Evolutionary conservation across 2,888 invertebrate genomes (phyloP).

Genomic region (Thelaira solivaga): DNA sequence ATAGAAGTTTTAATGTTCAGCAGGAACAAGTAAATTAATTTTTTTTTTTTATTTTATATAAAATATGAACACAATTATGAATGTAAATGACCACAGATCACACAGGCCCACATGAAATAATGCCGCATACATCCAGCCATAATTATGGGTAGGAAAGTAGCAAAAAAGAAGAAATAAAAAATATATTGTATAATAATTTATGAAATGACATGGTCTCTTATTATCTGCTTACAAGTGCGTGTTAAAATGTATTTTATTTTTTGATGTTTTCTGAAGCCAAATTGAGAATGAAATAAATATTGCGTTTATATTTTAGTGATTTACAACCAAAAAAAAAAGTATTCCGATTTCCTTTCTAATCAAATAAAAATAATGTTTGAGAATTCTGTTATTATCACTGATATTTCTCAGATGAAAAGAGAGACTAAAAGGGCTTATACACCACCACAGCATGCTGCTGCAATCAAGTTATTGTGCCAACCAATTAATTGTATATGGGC

Average conservation of each 20-base stretch:
- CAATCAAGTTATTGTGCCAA: too few relatives aligned
- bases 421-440: too few relatives aligned
- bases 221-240: conserved; percentile 24
- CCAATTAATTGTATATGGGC: too few relatives aligned
- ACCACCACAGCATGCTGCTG: too few relatives aligned
- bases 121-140: neutral
- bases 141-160: neutral
- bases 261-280: neutral
- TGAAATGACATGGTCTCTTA: neutral
- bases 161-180: neutral
- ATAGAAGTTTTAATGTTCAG: too few relatives aligned
- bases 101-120: neutral
- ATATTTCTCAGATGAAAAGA: too few relatives aligned
- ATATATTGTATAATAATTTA: conserved; percentile 25
- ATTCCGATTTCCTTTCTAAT: too few relatives aligned
- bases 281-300: conserved; percentile 1
- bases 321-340: too few relatives aligned
- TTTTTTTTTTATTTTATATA: neutral
- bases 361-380: too few relatives aligned
- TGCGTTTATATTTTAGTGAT: too few relatives aligned
- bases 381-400: too few relatives aligned
- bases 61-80: conserved; percentile 1
- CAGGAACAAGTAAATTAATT: too few relatives aligned
- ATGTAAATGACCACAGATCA: conserved; percentile 1
- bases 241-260: conserved; percentile 14